A percentile compares a stretch with the other conserved stretches of the same genome.
Evolutionary conservation across 2,797 vertebrate species (phyloP).

Genomic region (Myotis pilosus): DNA sequence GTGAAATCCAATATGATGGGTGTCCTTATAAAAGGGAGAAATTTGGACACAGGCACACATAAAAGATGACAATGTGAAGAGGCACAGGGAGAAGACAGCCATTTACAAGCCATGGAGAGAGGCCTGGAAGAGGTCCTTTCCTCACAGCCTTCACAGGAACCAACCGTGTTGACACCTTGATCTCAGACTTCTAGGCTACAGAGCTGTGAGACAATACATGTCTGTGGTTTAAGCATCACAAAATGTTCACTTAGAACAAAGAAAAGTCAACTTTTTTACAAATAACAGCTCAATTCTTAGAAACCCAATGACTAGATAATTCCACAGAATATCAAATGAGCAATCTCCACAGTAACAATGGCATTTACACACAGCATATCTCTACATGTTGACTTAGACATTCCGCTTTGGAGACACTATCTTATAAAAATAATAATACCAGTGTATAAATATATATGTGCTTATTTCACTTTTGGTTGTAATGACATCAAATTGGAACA

Average conservation of each 20-base stretch:
- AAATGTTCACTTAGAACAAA: slow-evolving; percentile 1
- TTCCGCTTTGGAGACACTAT: not conserved
- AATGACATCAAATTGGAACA: not conserved
- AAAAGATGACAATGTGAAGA: not conserved
- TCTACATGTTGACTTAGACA: not conserved
- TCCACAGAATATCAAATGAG: not conserved
- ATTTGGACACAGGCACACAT: not conserved
- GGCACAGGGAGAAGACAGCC: not conserved
- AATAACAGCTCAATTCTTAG: not conserved
- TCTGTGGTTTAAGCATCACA: not conserved
- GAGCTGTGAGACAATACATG: not conserved
- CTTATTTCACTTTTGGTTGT: not conserved
- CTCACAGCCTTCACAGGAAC: not conserved
- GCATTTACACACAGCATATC: not conserved
- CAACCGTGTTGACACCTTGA: not conserved
- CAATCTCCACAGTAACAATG: not conserved
- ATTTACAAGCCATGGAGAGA: not conserved
- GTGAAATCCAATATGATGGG: not conserved
- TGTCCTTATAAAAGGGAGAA: not conserved
- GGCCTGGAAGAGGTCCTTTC: not conserved
- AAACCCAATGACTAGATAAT: not conserved
- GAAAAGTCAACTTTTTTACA: not conserved
- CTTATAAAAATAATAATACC: not conserved
- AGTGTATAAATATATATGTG: not conserved
- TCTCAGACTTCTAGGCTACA: not conserved